Conservation (phyloP, 2,113 vertebrate species). For the Prunella himalayana region DNA sequence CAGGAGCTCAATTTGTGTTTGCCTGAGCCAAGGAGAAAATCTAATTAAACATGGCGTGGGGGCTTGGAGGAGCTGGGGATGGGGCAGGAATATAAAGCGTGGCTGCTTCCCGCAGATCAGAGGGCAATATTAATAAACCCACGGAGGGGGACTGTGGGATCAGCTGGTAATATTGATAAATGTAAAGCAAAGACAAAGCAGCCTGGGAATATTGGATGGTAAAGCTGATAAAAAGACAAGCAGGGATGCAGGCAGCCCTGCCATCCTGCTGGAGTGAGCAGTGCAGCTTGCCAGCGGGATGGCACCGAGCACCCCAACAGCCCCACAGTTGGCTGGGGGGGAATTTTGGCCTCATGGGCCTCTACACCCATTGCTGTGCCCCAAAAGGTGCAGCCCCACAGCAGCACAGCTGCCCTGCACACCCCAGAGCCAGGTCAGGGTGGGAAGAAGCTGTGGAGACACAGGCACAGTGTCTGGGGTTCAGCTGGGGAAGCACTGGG, state of each 20-base stretch:
- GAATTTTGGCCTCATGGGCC: not conserved
- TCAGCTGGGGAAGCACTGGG: not conserved
- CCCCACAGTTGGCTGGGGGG: fast-evolving
- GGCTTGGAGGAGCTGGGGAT: conserved; percentile 70
- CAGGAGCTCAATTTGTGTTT: conserved; percentile 72
- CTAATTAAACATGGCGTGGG: conserved; percentile 77
- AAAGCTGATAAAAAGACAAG: conserved; percentile 45
- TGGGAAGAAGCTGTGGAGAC: not conserved
- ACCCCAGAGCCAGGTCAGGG: fast-evolving
- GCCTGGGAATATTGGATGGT: conserved; percentile 53
- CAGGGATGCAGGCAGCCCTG: not conserved
- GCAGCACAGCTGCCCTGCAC: not conserved
- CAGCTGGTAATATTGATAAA: conserved; percentile 73
- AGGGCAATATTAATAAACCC: conserved; percentile 81
- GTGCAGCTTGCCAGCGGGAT: not conserved
- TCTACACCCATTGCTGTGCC: not conserved
- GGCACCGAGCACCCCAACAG: fast-evolving
- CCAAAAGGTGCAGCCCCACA: not conserved
- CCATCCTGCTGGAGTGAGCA: fast-evolving
- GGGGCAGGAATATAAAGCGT: conserved; percentile 72
- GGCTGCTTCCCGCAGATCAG: conserved; percentile 71
- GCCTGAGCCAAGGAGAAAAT: conserved; percentile 73
- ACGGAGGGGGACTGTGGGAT: conserved; percentile 45
- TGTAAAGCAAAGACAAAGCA: conserved; percentile 73
- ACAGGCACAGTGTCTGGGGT: fast-evolving